phyloP scores from a whole-genome alignment of 53 echinoderm and acorn worm species.

The Antedon mediterranea region DNA sequence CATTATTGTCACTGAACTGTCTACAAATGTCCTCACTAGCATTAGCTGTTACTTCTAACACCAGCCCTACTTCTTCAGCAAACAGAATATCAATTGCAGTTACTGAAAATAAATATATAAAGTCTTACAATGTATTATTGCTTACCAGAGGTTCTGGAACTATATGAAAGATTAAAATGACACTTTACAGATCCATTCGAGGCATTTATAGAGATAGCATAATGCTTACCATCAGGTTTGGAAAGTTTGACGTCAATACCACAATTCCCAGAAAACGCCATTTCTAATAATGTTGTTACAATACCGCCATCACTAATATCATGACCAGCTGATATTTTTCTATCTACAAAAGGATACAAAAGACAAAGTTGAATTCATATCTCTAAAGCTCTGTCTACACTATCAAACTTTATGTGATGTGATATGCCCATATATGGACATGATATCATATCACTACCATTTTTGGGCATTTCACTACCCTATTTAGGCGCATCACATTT shows the following conservation, averaged over 20 bases:
- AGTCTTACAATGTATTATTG: background rate
- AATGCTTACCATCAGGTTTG: conserved; percentile 28
- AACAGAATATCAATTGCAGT: conserved; percentile 52
- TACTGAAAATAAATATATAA: conserved; percentile 5
- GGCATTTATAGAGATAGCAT: background rate
- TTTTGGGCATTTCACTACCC: no score
- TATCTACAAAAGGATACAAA: conserved; percentile 31
- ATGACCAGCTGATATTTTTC: conserved; percentile 63
- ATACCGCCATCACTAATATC: conserved; percentile 94
- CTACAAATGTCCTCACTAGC: conserved; percentile 42
- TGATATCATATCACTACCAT: no score
- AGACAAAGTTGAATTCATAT: no score
- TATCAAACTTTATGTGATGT: no score
- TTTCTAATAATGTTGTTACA: conserved; percentile 72
- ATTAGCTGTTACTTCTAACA: conserved; percentile 46
- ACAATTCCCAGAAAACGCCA: conserved; percentile 97
- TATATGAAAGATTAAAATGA: no score
- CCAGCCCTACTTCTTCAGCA: conserved; percentile 79
- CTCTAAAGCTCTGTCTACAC: no score
- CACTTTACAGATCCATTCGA: no score
- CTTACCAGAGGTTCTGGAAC: no score
- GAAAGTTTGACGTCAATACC: conserved; percentile 69
- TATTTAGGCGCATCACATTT: no score
- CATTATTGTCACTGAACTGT: conserved; percentile 34
- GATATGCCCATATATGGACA: no score